phyloP scores from a whole-genome alignment of 2,113 vertebrate genomes.

The Conger conger region DNA sequence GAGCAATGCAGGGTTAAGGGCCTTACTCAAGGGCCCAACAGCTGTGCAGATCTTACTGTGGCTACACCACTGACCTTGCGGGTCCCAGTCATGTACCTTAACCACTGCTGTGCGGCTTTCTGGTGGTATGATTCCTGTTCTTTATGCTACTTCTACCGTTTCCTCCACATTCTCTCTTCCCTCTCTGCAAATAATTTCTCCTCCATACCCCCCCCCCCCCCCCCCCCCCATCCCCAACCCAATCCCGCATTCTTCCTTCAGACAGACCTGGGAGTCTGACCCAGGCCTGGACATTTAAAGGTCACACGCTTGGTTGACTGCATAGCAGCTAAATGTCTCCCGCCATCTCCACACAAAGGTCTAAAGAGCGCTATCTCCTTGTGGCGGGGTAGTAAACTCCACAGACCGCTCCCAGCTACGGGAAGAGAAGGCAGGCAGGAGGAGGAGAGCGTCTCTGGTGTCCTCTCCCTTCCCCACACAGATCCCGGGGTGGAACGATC shows the following conservation, averaged over 20 bases:
- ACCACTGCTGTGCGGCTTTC: no score
- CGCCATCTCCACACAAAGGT: neutral
- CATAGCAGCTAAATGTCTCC: neutral
- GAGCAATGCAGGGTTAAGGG: no score
- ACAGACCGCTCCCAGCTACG: neutral
- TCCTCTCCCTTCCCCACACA: neutral
- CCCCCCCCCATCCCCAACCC: no score
- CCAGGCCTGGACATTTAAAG: neutral
- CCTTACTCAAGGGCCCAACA: no score
- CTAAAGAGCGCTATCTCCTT: neutral
- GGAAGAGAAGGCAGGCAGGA: neutral
- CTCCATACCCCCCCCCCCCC: neutral
- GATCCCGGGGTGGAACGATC: neutral
- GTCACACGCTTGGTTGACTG: neutral
- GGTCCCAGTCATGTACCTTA: no score
- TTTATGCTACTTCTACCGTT: neutral
- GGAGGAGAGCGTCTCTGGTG: neutral
- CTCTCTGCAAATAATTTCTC: neutral
- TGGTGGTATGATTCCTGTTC: neutral
- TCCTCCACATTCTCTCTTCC: neutral
- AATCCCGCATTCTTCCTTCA: constrained; percentile 27
- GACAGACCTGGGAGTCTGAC: neutral
- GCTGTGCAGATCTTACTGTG: no score
- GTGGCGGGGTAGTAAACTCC: neutral
- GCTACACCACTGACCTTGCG: no score